Percentiles rank a stretch among this genome's conserved stretches.
Evolutionary conservation across 1,140 invertebrate genomes (phyloP).

Genomic region (Scaptomyza montana): DNA sequence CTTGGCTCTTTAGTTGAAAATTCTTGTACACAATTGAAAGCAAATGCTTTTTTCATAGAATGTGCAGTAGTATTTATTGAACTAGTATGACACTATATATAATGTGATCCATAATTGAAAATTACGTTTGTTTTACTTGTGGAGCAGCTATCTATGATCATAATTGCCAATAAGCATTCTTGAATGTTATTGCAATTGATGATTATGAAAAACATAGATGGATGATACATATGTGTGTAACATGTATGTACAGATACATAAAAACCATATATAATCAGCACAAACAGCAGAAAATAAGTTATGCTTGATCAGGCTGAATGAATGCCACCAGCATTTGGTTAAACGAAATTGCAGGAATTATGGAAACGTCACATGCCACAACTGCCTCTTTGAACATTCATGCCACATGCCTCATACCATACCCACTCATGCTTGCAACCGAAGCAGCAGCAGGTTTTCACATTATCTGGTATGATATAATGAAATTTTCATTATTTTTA

Average conservation of each 20-base stretch:
- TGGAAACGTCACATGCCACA: constrained; percentile 15
- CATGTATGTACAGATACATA: background rate
- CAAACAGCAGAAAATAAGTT: constrained; percentile 38
- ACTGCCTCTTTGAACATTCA: background rate
- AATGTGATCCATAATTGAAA: background rate
- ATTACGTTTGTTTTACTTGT: background rate
- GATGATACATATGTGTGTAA: too few relatives aligned
- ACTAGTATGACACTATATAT: background rate
- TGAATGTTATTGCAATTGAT: background rate
- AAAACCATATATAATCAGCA: background rate
- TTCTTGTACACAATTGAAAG: background rate
- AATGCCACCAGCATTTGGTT: constrained; percentile 49
- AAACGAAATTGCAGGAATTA: constrained; percentile 25
- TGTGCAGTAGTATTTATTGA: background rate
- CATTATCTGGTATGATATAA: constrained; percentile 17
- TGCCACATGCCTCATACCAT: background rate
- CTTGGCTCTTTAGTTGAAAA: background rate
- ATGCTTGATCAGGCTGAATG: constrained; percentile 68
- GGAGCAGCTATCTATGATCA: too few relatives aligned
- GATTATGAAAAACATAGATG: constrained; percentile 8
- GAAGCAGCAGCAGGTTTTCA: constrained; percentile 20
- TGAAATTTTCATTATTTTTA: constrained; percentile 49
- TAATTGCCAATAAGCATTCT: constrained; percentile 1
- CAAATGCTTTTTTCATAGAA: background rate
- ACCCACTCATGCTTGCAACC: background rate